Evolutionary conservation across 1,140 invertebrate genomes (phyloP), one percentile per base, ranked within the genome.

Genomic region (Gonatopus flavifemur): DNA sequence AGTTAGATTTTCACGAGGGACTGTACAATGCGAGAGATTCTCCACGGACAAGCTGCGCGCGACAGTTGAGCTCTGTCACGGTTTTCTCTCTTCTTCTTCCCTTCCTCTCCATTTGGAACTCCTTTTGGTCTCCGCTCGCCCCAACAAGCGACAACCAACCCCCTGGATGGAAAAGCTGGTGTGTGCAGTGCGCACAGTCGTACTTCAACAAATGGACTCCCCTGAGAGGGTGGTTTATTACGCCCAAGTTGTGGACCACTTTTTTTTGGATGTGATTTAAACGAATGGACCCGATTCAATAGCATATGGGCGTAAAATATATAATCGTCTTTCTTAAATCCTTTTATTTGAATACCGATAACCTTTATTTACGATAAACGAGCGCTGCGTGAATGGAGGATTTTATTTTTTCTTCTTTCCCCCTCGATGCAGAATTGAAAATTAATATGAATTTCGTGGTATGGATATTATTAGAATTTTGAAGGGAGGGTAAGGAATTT

Each of bases 41-140:
- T 57, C 53, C 32, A 44, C 42, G 50, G 60, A 55, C 35, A 35
- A 44, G 51, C 57, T 64, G 63, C 33, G 46, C 55, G 47, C 58
- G 62, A 65, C 63, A 65, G 61, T 49, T 52, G 61, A 61, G 51
- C 47, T 55, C 54, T 49, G 55, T 58, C 58, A 65, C 49, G 44
- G 22, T 38, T 57, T n/a, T n/a, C n/a, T n/a, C n/a, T n/a, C n/a
- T n/a, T n/a, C n/a, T n/a, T n/a, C n/a, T n/a, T n/a, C n/a, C n/a
- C n/a, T n/a, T n/a, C n/a, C 48, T 52, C 36, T 60, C 53, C 47
- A 55, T 57, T 61, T 61, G 52, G 43, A 61, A 62, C 59, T 62
- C 59, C 52, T 62, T 62, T 61, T 40, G 45, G 47, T 40, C n/a
- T 49, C 41, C 31, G 15, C 15, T 16, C 8, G 16, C 3, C 8